Evolutionary conservation across 2,888 invertebrate species (phyloP).

Genomic region (Gari tellinella): DNA sequence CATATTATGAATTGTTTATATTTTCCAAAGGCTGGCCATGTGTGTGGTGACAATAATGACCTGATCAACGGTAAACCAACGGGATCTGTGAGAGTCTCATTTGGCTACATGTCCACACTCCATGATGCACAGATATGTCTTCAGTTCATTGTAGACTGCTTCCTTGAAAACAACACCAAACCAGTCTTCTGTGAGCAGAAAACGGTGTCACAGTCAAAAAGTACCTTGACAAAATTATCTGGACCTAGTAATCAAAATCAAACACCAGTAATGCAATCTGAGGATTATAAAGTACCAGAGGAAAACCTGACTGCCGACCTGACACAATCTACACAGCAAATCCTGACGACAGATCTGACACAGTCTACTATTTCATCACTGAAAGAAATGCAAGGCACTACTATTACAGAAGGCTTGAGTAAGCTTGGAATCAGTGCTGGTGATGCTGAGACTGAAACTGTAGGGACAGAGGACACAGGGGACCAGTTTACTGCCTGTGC

Average conservation of each 20-base stretch:
- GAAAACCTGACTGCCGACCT: too few relatives aligned
- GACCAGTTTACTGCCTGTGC: slow-evolving; percentile 22
- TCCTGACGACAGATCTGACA: too few relatives aligned
- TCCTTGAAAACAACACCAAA: slow-evolving; percentile 83
- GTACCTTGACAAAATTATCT: too few relatives aligned
- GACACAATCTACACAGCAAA: too few relatives aligned
- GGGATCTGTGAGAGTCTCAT: slow-evolving; percentile 95
- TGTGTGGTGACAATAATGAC: slow-evolving; percentile 95
- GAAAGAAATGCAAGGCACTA: too few relatives aligned
- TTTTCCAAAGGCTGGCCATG: slow-evolving; percentile 88
- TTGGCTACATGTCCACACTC: slow-evolving; percentile 94
- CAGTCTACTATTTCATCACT: too few relatives aligned
- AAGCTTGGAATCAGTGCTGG: too few relatives aligned
- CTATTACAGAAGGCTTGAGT: too few relatives aligned
- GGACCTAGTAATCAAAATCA: too few relatives aligned
- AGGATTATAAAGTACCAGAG: not conserved
- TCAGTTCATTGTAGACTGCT: slow-evolving; percentile 91
- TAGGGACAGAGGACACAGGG: too few relatives aligned
- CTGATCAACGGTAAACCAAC: slow-evolving; percentile 94
- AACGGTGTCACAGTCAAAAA: not conserved
- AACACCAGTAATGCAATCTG: not conserved
- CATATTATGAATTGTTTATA: too few relatives aligned
- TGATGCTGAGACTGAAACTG: too few relatives aligned
- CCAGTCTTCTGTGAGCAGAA: slow-evolving; percentile 34
- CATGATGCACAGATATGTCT: slow-evolving; percentile 90